Conservation (phyloP, 2,113 vertebrate species). For the Solenodon paradoxus region DNA sequence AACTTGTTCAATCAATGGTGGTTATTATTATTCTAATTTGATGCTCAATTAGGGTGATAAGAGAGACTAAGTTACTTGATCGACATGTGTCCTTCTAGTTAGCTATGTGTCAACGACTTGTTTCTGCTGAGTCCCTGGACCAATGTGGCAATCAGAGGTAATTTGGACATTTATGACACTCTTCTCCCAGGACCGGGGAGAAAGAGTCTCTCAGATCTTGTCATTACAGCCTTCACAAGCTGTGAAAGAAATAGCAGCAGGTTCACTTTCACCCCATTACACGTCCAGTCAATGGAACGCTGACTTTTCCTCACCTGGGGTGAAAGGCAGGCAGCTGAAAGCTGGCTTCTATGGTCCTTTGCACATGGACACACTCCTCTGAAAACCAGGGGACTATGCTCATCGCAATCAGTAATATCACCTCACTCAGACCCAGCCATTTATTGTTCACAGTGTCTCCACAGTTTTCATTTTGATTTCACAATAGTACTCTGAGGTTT, state of each 20-base stretch:
- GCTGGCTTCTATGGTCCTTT: conserved; percentile 63
- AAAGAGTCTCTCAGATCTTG: conserved; percentile 74
- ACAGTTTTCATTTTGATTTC: neutral
- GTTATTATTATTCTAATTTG: neutral
- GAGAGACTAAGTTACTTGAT: neutral
- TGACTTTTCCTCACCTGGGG: conserved; percentile 80
- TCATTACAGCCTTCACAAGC: conserved; percentile 77
- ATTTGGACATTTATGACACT: conserved; percentile 71
- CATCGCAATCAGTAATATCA: neutral
- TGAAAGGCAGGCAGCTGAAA: conserved; percentile 78
- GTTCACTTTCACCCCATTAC: conserved; percentile 82
- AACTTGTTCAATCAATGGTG: neutral
- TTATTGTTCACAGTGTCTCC: neutral
- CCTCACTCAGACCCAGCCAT: neutral
- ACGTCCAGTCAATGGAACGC: conserved; percentile 79
- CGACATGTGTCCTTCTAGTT: neutral
- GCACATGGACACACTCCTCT: neutral
- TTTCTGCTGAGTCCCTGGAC: conserved; percentile 42
- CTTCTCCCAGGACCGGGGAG: conserved; percentile 55
- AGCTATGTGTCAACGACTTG: conserved; percentile 47
- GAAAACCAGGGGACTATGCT: neutral
- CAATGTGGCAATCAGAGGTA: conserved; percentile 61
- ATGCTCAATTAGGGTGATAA: neutral
- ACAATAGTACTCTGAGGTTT: neutral
- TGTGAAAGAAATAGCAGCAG: conserved; percentile 81